Conservation (phyloP, 2,888 invertebrate species). For the Ornithoptera alexandrae region DNA sequence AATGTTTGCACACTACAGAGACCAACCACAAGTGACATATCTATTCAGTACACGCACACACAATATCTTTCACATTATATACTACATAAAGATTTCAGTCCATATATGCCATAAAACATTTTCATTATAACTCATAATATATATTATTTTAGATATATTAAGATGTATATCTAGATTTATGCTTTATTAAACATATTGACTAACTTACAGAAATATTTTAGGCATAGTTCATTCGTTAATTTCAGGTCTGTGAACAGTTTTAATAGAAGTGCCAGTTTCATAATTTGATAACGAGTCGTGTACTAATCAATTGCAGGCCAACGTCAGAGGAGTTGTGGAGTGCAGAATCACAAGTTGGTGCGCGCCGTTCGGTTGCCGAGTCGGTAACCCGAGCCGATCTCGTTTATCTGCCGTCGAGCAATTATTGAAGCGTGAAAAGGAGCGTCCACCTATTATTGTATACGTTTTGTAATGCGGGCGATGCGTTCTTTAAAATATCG, state of each 20-base stretch:
- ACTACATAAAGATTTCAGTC: neutral
- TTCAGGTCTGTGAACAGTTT: too few relatives aligned
- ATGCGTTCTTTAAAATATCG: slow-evolving; percentile 74
- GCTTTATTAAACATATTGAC: too few relatives aligned
- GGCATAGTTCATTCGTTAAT: too few relatives aligned
- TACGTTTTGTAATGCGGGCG: slow-evolving; percentile 77
- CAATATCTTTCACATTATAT: neutral
- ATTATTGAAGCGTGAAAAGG: slow-evolving; percentile 81
- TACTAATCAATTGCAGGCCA: slow-evolving; percentile 4
- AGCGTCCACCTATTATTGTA: slow-evolving; percentile 79
- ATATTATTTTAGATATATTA: too few relatives aligned
- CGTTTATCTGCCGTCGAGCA: slow-evolving; percentile 80
- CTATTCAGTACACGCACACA: neutral
- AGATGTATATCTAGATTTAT: too few relatives aligned
- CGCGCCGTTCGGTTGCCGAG: slow-evolving; percentile 58
- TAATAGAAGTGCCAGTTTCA: too few relatives aligned
- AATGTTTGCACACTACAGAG: too few relatives aligned
- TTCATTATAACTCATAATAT: too few relatives aligned
- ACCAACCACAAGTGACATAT: too few relatives aligned
- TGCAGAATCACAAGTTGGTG: slow-evolving; percentile 45
- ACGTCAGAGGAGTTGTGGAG: slow-evolving; percentile 59
- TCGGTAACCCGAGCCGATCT: slow-evolving; percentile 67
- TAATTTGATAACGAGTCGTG: too few relatives aligned
- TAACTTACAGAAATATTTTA: too few relatives aligned
- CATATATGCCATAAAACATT: neutral